A percentile compares a stretch with the other conserved stretches of the same genome.
Evolutionary conservation across 2,797 vertebrate genomes (phyloP).

Genomic region (Melanotaenia parkinsoni): DNA sequence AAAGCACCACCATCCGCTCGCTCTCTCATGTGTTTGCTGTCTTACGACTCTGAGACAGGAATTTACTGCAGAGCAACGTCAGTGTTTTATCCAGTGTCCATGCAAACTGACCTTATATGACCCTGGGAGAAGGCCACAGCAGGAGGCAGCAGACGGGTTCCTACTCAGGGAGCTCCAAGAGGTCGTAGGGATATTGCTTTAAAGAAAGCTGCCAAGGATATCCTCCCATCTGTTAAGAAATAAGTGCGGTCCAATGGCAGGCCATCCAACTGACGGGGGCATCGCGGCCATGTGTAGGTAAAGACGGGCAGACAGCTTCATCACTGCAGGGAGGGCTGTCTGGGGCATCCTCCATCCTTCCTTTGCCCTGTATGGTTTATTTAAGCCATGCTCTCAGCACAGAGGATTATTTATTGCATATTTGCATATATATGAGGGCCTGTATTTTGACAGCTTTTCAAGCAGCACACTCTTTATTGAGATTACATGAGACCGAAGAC

Average conservation of each 20-base stretch:
- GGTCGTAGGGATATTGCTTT: slow-evolving; percentile 65
- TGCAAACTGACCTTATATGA: slow-evolving; percentile 63
- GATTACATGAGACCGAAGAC: slow-evolving; percentile 63
- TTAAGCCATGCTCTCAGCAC: slow-evolving; percentile 69
- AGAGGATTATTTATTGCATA: slow-evolving; percentile 76
- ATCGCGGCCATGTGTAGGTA: slow-evolving; percentile 32
- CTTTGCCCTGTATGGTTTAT: slow-evolving; percentile 61
- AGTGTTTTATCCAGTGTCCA: slow-evolving; percentile 57
- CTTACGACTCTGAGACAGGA: slow-evolving; percentile 11
- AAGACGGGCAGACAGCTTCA: slow-evolving; percentile 55
- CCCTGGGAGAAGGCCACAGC: slow-evolving; percentile 64
- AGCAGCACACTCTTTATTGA: slow-evolving; percentile 54
- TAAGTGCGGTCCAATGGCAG: slow-evolving; percentile 61
- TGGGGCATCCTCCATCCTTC: slow-evolving; percentile 54
- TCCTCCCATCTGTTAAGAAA: slow-evolving; percentile 81
- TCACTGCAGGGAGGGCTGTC: slow-evolving; percentile 68
- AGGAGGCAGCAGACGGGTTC: slow-evolving; percentile 72
- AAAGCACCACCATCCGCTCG: neutral
- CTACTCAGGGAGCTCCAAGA: slow-evolving; percentile 65
- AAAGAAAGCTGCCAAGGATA: slow-evolving; percentile 75
- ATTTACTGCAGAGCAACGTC: slow-evolving; percentile 13
- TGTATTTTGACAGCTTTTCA: slow-evolving; percentile 64
- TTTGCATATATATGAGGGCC: slow-evolving; percentile 75
- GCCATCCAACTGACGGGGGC: slow-evolving; percentile 64
- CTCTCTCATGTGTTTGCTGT: slow-evolving; percentile 18